These are phyloP conservation scores for Perdita meconis DNA, from an alignment of 2,888 invertebrate genomes.

Conservation along the genomic window DNA sequence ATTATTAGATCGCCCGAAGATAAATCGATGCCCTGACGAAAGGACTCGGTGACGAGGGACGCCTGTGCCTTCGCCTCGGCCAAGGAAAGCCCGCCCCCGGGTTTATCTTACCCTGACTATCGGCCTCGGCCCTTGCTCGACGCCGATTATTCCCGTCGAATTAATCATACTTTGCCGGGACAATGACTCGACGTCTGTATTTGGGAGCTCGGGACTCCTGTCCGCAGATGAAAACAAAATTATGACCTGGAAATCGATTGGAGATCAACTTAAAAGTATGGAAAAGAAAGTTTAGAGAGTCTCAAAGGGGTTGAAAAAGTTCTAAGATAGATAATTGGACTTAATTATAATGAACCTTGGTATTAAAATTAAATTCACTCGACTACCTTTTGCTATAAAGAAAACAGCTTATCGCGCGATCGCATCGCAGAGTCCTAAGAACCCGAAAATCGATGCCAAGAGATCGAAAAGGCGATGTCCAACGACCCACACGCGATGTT, in stretches of 20 bases:
- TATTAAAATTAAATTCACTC: too few species aligned
- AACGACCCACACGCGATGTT: too few species aligned
- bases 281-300: background rate
- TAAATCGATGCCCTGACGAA: conserved; percentile 73
- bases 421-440: too few species aligned
- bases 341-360: too few species aligned
- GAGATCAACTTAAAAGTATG: background rate
- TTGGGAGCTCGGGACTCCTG: conserved; percentile 10
- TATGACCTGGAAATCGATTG: conserved; percentile 20
- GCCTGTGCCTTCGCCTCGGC: conserved; percentile 33
- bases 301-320: background rate
- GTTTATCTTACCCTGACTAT: conserved; percentile 69
- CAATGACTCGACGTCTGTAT: conserved; percentile 64
- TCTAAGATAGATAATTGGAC: too few species aligned
- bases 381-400: too few species aligned
- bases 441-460: too few species aligned
- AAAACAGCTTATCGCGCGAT: too few species aligned
- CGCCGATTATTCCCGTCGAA: conserved; percentile 77
- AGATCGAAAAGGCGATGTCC: too few species aligned
- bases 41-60: conserved; percentile 67
- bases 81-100: conserved; percentile 52
- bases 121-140: conserved; percentile 64
- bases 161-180: conserved; percentile 73
- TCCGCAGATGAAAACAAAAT: background rate
- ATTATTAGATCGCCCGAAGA: conserved; percentile 81